Conservation (phyloP, 2,113 vertebrate species). For the Plecturocebus donacophilus region DNA sequence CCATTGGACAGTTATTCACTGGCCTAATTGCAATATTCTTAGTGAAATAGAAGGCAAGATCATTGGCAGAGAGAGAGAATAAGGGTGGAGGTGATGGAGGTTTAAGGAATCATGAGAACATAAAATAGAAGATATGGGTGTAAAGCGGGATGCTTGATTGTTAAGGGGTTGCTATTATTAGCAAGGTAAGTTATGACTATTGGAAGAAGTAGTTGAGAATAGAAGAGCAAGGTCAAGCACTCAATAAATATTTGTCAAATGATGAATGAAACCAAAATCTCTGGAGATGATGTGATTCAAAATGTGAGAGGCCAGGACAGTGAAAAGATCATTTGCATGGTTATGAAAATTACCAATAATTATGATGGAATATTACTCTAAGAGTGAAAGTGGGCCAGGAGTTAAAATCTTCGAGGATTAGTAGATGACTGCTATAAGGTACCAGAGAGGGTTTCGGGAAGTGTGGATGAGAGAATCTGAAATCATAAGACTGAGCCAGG, state of each 20-base stretch:
- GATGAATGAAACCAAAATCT: background rate
- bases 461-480: background rate
- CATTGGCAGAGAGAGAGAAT: background rate
- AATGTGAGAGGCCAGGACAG: background rate
- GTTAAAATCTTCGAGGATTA: background rate
- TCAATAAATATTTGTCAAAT: background rate
- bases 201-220: background rate
- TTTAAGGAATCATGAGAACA: background rate
- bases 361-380: background rate
- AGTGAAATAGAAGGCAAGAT: background rate
- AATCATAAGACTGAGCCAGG: background rate
- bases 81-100: background rate
- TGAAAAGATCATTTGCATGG: background rate
- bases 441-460: accelerated
- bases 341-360: background rate
- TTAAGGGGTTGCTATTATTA: background rate
- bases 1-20: background rate
- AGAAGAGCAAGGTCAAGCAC: background rate
- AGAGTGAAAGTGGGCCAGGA: background rate
- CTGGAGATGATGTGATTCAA: background rate
- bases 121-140: background rate
- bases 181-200: background rate
- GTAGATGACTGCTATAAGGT: background rate
- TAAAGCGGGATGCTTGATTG: background rate
- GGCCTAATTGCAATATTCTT: background rate